Base-by-base conservation (phyloP, 2,113 vertebrate genomes). In the Xyliphius kryptos region DNA sequence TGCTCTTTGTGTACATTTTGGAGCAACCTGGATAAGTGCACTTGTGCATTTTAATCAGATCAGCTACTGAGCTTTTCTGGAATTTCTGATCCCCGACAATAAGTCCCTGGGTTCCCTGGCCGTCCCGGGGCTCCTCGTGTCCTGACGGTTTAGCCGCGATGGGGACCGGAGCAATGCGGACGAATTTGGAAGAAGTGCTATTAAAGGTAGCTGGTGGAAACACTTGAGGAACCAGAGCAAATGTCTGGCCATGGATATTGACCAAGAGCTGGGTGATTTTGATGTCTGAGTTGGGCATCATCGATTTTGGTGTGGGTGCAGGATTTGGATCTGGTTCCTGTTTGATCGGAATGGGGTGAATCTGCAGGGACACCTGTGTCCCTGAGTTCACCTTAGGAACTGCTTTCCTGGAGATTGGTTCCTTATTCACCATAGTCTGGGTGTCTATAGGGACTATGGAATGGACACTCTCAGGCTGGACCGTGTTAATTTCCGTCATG, bases 231-330 rank as follows among this genome's bases (percentile, higher is more conserved):
- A 98, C 93, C 63, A 98, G n/a, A n/a, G n/a, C n/a, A n/a, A n/a
- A n/a, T n/a, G n/a, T n/a, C n/a, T n/a, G n/a, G n/a, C n/a, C n/a
- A 87, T 98, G 96, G 77, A 98, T 97, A 79, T 91, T 98, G 75
- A 98, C 91, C 22, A 98, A 82, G 57, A 98, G 92, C 81, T 98
- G 96, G 15, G 95, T 83, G 20, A 98, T 89, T 89, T 91, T 95
- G 78, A 97, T 88, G 38, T 92, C 91, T 8, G 93, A n/a, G n/a
- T n/a, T n/a, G n/a, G n/a, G 50, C 16, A 46, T 55, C 6, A 43
- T 1, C 80, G 63, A 41, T 58, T 77, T 73, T 67, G 75, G 4
- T 13, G 82, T 70, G 19, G 83, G 67, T 50, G 81, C 53, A n/a
- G 74, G 37, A 38, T 62, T 76, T 0, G 72, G 37, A 51, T 70